phyloP scores from a whole-genome alignment of 2,888 invertebrate genomes.

The Chamaedrilus cognettii region DNA sequence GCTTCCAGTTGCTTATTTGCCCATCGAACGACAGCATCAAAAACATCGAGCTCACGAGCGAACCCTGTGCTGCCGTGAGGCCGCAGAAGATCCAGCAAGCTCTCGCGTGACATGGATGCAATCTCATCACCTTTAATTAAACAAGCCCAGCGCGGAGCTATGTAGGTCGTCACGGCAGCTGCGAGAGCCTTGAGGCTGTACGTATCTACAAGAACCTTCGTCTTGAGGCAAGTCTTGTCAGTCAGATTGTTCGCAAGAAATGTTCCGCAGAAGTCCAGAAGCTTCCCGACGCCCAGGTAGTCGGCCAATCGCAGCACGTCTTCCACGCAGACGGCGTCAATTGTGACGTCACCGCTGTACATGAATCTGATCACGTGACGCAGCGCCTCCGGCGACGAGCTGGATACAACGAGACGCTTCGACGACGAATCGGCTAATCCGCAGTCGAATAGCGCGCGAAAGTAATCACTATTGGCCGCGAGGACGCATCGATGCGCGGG shows the following conservation, averaged over 20 bases:
- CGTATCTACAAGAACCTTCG: constrained; percentile 19
- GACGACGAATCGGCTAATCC: constrained; percentile 12
- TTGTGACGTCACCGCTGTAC: constrained; percentile 22
- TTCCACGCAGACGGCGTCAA: constrained; percentile 20
- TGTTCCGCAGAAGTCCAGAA: constrained; percentile 20
- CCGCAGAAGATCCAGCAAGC: no score
- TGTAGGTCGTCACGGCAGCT: constrained; percentile 7
- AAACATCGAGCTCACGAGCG: no score
- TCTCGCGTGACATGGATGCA: no score
- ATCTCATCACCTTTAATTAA: constrained; percentile 9
- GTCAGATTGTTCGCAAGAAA: constrained; percentile 16
- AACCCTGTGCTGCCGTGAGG: no score
- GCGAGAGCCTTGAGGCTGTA: constrained; percentile 9
- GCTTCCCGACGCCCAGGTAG: constrained; percentile 18
- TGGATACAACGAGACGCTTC: constrained; percentile 8
- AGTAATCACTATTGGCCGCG: constrained; percentile 31
- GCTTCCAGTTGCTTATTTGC: no score
- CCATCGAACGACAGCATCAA: no score
- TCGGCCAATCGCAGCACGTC: constrained; percentile 25
- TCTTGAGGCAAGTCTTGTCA: constrained; percentile 20
- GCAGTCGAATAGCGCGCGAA: constrained; percentile 18
- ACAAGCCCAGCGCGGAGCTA: constrained; percentile 20
- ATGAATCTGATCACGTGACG: constrained; percentile 16
- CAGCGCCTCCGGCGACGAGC: neutral
- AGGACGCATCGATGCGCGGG: constrained; percentile 28